These are phyloP conservation scores for Gymnosoma rotundatum DNA, from an alignment of 2,888 invertebrate species.

Conservation along the genomic window DNA sequence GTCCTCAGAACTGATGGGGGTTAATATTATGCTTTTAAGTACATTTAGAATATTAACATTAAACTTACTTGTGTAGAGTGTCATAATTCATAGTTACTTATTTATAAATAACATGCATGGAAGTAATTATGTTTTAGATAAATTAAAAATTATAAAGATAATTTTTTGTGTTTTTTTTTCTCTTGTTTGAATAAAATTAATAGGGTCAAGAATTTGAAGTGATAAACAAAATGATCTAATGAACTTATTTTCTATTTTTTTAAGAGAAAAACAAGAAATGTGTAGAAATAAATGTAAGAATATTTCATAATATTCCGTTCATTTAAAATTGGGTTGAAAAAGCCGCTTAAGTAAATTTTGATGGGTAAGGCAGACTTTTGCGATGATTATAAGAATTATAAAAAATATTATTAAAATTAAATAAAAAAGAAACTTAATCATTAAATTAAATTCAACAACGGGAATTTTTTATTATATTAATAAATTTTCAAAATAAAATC, in stretches of 20 bases:
- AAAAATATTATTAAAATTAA: too few relatives aligned
- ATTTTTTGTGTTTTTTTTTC: background rate
- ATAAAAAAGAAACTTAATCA: too few relatives aligned
- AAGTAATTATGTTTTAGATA: constrained; percentile 34
- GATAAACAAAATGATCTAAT: constrained; percentile 58
- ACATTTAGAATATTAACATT: constrained; percentile 22
- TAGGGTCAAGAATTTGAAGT: constrained; percentile 65
- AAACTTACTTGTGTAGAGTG: constrained; percentile 14
- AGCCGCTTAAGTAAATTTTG: too few relatives aligned
- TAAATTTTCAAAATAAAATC: too few relatives aligned
- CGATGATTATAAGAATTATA: too few relatives aligned
- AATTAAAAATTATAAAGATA: constrained; percentile 43
- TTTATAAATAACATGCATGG: constrained; percentile 35
- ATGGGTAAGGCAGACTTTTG: too few relatives aligned
- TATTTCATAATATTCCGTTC: background rate
- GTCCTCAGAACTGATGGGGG: background rate
- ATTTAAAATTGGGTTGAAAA: too few relatives aligned
- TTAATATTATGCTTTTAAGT: background rate
- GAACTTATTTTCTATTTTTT: constrained; percentile 30
- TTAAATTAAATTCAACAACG: too few relatives aligned
- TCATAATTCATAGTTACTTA: constrained; percentile 41
- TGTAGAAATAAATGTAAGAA: background rate
- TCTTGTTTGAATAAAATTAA: constrained; percentile 18
- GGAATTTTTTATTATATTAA: too few relatives aligned
- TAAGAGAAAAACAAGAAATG: background rate